phyloP scores from a whole-genome alignment of 2,888 invertebrate genomes.

The Pediacus dermestoides region DNA sequence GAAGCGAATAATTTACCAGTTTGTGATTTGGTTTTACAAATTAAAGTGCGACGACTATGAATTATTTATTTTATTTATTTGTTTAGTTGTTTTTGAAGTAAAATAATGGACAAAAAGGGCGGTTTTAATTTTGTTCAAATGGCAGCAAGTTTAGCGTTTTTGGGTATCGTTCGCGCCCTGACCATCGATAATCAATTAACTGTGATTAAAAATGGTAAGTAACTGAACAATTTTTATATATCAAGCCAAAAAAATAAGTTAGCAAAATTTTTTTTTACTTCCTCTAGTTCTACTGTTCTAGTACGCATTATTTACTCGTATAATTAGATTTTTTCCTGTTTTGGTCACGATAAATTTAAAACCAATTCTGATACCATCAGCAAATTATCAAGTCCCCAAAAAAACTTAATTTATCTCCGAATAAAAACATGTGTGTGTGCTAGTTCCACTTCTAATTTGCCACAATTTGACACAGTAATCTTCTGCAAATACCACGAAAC shows the following conservation, averaged over 20 bases:
- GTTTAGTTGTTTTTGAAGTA: slow-evolving; percentile 3
- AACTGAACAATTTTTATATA: no score
- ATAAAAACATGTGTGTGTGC: no score
- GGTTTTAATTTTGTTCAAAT: slow-evolving; percentile 17
- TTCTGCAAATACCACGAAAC: slow-evolving; percentile 6
- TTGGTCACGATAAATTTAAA: no score
- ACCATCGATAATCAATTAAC: slow-evolving; percentile 50
- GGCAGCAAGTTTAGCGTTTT: slow-evolving; percentile 31
- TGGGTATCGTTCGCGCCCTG: slow-evolving; percentile 36
- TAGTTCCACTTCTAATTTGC: slow-evolving; percentile 8
- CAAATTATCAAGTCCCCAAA: no score
- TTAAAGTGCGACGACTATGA: slow-evolving; percentile 11
- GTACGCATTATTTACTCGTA: no score
- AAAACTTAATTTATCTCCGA: no score
- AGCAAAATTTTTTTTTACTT: no score
- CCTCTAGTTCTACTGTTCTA: no score
- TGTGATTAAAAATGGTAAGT: slow-evolving; percentile 50
- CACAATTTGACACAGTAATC: slow-evolving; percentile 1
- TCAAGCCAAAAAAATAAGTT: no score
- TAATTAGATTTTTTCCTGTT: no score
- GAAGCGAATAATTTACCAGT: slow-evolving; percentile 11
- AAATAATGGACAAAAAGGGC: slow-evolving; percentile 2
- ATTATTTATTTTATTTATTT: slow-evolving; percentile 14
- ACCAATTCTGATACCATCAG: no score
- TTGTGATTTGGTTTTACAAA: no score